A percentile compares a stretch with the other conserved stretches of the same genome.
These are phyloP conservation scores for Semibalanus balanoides DNA, from an alignment of 1,140 invertebrate species.

Conservation along the genomic window DNA sequence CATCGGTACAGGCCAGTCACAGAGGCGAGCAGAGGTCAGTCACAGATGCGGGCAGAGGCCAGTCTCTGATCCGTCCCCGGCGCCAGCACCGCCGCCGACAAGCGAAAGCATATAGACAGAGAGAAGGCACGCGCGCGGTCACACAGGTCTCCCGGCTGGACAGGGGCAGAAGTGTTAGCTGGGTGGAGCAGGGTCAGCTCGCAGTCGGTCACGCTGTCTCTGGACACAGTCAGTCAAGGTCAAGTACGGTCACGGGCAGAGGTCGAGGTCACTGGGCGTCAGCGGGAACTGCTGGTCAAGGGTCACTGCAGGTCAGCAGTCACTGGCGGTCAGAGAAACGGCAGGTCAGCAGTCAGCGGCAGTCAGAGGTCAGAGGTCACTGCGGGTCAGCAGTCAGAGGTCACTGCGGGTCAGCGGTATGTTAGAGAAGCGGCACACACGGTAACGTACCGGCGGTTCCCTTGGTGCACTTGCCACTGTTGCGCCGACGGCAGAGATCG, in stretches of 20 bases:
- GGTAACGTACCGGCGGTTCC: constrained; percentile 74
- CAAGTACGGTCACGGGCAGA: too few relatives aligned
- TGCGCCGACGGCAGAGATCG: constrained; percentile 86
- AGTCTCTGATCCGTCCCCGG: too few relatives aligned
- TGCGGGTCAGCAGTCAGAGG: background rate
- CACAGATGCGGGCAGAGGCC: too few relatives aligned
- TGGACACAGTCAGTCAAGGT: too few relatives aligned
- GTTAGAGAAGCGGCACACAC: constrained; percentile 1
- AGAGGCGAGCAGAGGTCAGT: too few relatives aligned
- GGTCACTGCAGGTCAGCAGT: too few relatives aligned
- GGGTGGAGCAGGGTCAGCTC: too few relatives aligned
- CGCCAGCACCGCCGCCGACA: background rate
- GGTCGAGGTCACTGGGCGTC: background rate
- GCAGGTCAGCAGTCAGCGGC: too few relatives aligned
- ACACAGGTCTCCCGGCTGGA: background rate
- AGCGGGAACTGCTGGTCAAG: background rate
- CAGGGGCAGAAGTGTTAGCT: background rate
- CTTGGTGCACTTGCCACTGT: constrained; percentile 86
- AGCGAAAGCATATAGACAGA: background rate
- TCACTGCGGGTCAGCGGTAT: constrained; percentile 3
- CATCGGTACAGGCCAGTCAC: too few relatives aligned
- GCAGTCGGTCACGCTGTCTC: too few relatives aligned
- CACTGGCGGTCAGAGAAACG: too few relatives aligned
- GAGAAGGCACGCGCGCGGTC: background rate
- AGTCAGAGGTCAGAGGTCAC: too few relatives aligned